These are phyloP conservation scores for Antechinus flavipes DNA, from an alignment of 2,113 vertebrate genomes.

Conservation along the genomic window DNA sequence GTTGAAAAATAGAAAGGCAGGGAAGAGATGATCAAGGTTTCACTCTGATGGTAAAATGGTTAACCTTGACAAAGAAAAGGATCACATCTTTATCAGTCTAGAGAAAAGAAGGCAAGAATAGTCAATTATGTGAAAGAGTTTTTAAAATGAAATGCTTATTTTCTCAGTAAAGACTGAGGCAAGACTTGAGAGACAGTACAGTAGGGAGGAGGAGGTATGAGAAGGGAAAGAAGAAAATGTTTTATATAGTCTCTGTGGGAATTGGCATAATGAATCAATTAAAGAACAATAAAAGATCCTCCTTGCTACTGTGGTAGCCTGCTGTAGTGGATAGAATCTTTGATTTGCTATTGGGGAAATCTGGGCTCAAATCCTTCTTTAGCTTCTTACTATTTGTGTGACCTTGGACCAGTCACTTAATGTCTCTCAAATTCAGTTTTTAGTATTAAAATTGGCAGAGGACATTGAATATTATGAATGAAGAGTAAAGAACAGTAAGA, in stretches of 20 bases:
- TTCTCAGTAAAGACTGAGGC: not conserved
- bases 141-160: not conserved
- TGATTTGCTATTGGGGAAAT: not conserved
- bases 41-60: not conserved
- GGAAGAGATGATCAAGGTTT: not conserved
- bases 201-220: not conserved
- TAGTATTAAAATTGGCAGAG: not conserved
- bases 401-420: not conserved
- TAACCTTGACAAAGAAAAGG: not conserved
- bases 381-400: not conserved
- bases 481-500: not conserved
- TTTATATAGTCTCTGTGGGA: not conserved
- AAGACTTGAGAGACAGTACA: not conserved
- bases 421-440: not conserved
- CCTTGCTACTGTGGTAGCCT: not conserved
- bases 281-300: not conserved
- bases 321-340: not conserved
- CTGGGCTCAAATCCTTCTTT: not conserved
- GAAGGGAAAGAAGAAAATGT: not conserved
- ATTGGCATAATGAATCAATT: not conserved
- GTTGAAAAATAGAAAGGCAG: not conserved
- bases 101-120: not conserved
- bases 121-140: not conserved
- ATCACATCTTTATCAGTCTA: not conserved
- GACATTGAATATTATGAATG: not conserved